Evolutionary conservation across 1,140 invertebrate species (phyloP).

Genomic region (Nylanderia fulva): DNA sequence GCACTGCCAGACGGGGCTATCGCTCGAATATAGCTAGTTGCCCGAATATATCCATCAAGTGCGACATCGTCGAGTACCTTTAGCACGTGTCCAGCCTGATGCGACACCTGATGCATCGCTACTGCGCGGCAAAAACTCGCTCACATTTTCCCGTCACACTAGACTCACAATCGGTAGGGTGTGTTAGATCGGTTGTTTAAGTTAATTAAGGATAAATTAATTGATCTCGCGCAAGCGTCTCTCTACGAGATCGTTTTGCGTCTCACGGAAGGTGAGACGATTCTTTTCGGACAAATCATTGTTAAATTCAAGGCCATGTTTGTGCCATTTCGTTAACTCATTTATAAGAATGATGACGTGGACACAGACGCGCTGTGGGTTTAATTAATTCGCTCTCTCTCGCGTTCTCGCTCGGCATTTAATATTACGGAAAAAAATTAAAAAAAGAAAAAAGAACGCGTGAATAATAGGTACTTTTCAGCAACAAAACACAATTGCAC

Average conservation of each 20-base stretch:
- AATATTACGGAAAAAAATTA: conserved; percentile 24
- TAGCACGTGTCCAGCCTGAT: conserved; percentile 85
- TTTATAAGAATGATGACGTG: conserved; percentile 35
- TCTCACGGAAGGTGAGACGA: not conserved
- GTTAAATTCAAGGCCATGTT: not conserved
- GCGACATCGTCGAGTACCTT: conserved; percentile 97
- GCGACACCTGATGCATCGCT: conserved; percentile 11
- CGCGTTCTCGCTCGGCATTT: conserved; percentile 44
- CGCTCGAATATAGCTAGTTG: conserved; percentile 94
- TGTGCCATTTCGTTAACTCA: conserved; percentile 32
- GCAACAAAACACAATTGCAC: too few species aligned
- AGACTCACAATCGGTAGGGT: conserved; percentile 12
- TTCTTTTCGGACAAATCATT: not conserved
- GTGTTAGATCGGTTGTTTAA: conserved; percentile 33
- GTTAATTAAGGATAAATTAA: not conserved
- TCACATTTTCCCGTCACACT: conserved; percentile 20
- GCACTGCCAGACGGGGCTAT: conserved; percentile 87
- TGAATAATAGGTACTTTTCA: not conserved
- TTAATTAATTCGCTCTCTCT: conserved; percentile 53
- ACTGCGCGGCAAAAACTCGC: not conserved
- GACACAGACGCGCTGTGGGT: conserved; percentile 19
- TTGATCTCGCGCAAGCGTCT: conserved; percentile 16
- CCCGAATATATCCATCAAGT: conserved; percentile 97
- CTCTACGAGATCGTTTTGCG: conserved; percentile 13
- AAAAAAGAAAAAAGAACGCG: not conserved